Evolutionary conservation across 2,888 invertebrate species (phyloP).

Genomic region (Brachylomia viminalis): DNA sequence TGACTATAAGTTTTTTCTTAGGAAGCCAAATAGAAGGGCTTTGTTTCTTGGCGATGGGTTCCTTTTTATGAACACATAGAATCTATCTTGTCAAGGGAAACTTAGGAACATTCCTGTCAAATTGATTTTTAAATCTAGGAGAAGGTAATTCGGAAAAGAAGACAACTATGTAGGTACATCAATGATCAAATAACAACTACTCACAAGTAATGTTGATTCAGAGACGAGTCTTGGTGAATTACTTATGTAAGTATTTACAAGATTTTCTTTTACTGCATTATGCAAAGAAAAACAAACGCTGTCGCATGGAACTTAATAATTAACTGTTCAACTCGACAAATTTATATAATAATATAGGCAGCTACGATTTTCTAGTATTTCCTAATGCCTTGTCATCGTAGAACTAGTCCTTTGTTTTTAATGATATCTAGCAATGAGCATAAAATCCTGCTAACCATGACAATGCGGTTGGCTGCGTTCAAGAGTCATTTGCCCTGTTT

Average conservation of each 20-base stretch:
- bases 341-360: slow-evolving; percentile 22
- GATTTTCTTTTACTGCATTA: not conserved
- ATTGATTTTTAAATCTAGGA: not conserved
- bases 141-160: not conserved
- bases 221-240: not conserved
- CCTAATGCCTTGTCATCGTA: slow-evolving; percentile 11
- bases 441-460: not conserved
- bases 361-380: slow-evolving; percentile 1
- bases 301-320: slow-evolving; percentile 5
- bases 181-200: not conserved
- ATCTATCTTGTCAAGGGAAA: not conserved
- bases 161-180: not conserved
- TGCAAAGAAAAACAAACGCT: slow-evolving; percentile 6
- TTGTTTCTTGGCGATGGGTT: not conserved
- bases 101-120: too few species aligned
- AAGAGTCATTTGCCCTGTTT: not conserved
- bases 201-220: not conserved
- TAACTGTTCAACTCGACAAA: slow-evolving; percentile 2
- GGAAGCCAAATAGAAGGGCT: not conserved
- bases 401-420: not conserved
- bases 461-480: not conserved
- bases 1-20: slow-evolving; percentile 10
- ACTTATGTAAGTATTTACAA: not conserved
- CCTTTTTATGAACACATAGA: not conserved
- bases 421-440: not conserved